Evolutionary conservation across 1,140 invertebrate species (phyloP), one percentile per base, ranked within the genome.

Genomic region (Heliconius himera): DNA sequence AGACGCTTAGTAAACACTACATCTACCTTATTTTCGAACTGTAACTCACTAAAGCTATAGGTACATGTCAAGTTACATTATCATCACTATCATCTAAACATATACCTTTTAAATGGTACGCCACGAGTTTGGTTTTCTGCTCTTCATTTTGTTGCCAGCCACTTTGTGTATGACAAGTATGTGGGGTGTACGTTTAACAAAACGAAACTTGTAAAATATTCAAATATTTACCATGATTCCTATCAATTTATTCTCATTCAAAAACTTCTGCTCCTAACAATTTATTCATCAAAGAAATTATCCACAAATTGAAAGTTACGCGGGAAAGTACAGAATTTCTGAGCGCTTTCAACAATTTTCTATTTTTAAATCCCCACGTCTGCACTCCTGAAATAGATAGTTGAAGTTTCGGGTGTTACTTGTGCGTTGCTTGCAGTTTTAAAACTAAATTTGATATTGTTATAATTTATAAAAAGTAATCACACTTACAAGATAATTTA

Each of bases 321-420:
- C 87, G 85, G 84, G 86, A 91, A 88, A 87, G 78, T 89, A 80
- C 36, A 77, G 83, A 84, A 84, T 88, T 84, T 66, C 41, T 26
- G 76, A 81, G 73, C 76, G 76, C 73, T 81, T 75, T 81, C 79
- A 76, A 79, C 81, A 82, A 83, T 77, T 70, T 81, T 89, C 91
- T 92, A 93, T 92, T 91, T 91, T 86, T 90, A 87, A 81, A 85
- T 75, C 85, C 77, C 66, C 84, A 84, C 89, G 87, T 89, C 83
- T 87, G 87, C 85, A 84, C 83, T 89, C 88, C 90, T 85, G 87
- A 93, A 92, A 91, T 93, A 93, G 91, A 89, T 76, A 82, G 76
- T 84, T 78, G 77, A 82, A 85, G 79, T 80, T 82, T 83, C 74
- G 73, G 70, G 70, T 71, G 73, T 38, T 79, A 81, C 77, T 85